Conservation (phyloP, 2,797 vertebrate species). For the Glossophaga mutica region DNA sequence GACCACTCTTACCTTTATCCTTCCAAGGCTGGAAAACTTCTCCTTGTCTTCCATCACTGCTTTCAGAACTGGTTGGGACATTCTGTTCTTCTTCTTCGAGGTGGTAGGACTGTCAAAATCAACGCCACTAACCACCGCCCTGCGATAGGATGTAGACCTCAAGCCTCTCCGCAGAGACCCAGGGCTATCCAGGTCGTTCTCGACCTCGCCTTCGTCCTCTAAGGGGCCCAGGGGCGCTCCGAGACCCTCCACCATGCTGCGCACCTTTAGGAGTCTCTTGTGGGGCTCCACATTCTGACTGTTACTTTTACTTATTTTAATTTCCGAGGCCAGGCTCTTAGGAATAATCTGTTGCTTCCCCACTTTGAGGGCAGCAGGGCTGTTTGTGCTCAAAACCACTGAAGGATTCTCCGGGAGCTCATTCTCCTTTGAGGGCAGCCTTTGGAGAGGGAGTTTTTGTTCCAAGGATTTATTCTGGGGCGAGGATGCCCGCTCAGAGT, state of each 20-base stretch:
- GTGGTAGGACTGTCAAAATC: constrained; percentile 81
- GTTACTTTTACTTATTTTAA: constrained; percentile 77
- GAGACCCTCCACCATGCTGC: constrained; percentile 91
- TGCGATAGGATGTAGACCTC: constrained; percentile 94
- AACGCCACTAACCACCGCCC: constrained; percentile 91
- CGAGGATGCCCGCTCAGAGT: background rate
- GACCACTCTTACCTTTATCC: constrained; percentile 83
- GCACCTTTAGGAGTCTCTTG: constrained; percentile 82
- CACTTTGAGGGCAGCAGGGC: constrained; percentile 88
- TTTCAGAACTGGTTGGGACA: constrained; percentile 85
- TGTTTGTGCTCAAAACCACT: constrained; percentile 91
- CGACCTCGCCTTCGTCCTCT: constrained; percentile 77
- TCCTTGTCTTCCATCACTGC: constrained; percentile 85
- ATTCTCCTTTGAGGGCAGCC: constrained; percentile 58
- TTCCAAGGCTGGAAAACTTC: constrained; percentile 83
- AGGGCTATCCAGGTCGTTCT: constrained; percentile 82
- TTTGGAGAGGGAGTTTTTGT: constrained; percentile 52
- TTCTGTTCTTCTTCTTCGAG: constrained; percentile 83
- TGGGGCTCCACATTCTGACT: constrained; percentile 78
- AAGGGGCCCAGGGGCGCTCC: constrained; percentile 78
- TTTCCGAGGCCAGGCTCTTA: constrained; percentile 86
- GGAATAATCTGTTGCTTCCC: constrained; percentile 96
- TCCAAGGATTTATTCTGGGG: constrained; percentile 48
- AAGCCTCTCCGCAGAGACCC: constrained; percentile 88
- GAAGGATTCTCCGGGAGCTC: constrained; percentile 65